These are phyloP conservation scores for Drosophila triauraria DNA, from an alignment of 1,140 invertebrate species.

Conservation along the genomic window DNA sequence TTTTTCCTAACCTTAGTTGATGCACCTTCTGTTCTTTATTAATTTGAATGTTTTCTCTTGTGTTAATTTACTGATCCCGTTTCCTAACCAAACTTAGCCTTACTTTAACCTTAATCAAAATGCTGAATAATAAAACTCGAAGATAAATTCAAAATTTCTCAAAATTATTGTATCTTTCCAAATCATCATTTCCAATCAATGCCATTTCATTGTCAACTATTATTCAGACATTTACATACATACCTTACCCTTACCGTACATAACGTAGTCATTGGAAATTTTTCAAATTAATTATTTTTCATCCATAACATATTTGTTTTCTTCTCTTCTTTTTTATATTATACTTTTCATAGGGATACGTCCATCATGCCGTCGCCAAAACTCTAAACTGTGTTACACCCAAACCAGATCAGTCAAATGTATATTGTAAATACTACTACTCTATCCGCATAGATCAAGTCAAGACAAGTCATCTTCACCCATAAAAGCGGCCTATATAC, in stretches of 20 bases:
- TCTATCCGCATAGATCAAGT: conserved; percentile 51
- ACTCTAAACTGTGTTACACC: conserved; percentile 77
- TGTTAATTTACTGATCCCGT: conserved; percentile 10
- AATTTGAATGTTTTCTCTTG: conserved; percentile 19
- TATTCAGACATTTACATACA: conserved; percentile 35
- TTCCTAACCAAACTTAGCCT: conserved; percentile 38
- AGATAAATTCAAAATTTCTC: conserved; percentile 66
- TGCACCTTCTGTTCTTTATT: conserved; percentile 22
- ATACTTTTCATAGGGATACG: conserved; percentile 78
- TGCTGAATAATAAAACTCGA: conserved; percentile 63
- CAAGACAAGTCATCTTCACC: conserved; percentile 59
- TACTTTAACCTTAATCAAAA: conserved; percentile 35
- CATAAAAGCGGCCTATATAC: conserved; percentile 36
- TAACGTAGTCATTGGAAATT: conserved; percentile 41
- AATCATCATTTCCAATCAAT: conserved; percentile 24
- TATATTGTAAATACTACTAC: conserved; percentile 72
- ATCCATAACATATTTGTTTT: conserved; percentile 70
- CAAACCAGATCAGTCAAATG: conserved; percentile 46
- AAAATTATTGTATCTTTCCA: conserved; percentile 26
- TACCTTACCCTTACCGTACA: conserved; percentile 5
- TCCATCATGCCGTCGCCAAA: conserved; percentile 82
- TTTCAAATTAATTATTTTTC: conserved; percentile 51
- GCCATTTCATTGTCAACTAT: conserved; percentile 8
- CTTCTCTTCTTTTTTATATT: conserved; percentile 71
- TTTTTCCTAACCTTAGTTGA: conserved; percentile 15